Conservation (phyloP, 2,888 invertebrate genomes). For the Synanthedon myopaeformis region DNA sequence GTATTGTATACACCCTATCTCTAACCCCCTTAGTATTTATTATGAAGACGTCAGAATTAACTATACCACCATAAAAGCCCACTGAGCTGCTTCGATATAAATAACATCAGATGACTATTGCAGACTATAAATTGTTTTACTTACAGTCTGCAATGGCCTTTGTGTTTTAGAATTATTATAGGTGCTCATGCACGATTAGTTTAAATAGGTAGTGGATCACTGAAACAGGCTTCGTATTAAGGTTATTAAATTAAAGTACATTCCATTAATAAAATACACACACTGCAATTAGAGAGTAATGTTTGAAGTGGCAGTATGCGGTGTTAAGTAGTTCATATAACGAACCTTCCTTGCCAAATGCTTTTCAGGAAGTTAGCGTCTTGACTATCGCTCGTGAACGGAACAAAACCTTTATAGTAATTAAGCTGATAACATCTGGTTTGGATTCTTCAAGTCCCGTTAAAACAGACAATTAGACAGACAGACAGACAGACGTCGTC, state of each 20-base stretch:
- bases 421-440: too few species aligned
- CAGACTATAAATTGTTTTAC: too few species aligned
- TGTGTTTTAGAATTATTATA: too few species aligned
- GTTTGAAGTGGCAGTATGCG: slow-evolving; percentile 10
- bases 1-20: too few species aligned
- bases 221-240: slow-evolving; percentile 44
- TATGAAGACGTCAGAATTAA: too few species aligned
- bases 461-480: not conserved
- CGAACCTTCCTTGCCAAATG: too few species aligned
- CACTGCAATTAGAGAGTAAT: slow-evolving; percentile 4
- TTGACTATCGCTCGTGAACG: slow-evolving; percentile 1
- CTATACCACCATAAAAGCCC: not conserved
- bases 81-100: not conserved
- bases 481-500: slow-evolving; percentile 3
- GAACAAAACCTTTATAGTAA: too few species aligned
- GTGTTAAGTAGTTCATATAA: slow-evolving; percentile 7
- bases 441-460: slow-evolving; percentile 9
- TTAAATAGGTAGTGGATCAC: slow-evolving; percentile 17
- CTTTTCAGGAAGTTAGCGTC: slow-evolving; percentile 1
- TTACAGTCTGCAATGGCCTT: too few species aligned
- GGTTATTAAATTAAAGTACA: slow-evolving; percentile 10
- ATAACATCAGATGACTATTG: too few species aligned
- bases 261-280: slow-evolving; percentile 13
- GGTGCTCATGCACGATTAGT: too few species aligned
- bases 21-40: too few species aligned